These are phyloP conservation scores for Zaprionus bogoriensis DNA, from an alignment of 2,888 invertebrate species.

Conservation along the genomic window DNA sequence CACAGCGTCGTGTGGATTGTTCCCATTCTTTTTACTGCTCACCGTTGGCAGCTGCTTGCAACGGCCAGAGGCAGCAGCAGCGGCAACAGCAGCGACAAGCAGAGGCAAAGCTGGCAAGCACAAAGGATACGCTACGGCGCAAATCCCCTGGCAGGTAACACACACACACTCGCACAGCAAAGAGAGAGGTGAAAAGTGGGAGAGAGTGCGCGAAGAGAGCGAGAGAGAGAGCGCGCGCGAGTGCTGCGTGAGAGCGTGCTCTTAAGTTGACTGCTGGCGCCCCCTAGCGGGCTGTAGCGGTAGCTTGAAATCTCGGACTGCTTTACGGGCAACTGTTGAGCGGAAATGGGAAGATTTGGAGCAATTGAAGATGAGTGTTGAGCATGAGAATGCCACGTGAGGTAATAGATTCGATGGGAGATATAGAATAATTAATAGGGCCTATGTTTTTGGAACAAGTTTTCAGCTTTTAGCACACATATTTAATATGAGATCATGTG, in stretches of 20 bases:
- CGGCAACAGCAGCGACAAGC: conserved; percentile 40
- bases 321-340: conserved; percentile 16
- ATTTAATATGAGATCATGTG: too few relatives aligned
- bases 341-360: background rate
- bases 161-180: conserved; percentile 1
- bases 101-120: conserved; percentile 39
- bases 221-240: background rate
- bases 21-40: conserved; percentile 24
- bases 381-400: too few relatives aligned
- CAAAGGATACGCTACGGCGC: conserved; percentile 31
- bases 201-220: background rate
- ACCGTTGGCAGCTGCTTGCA: conserved; percentile 48
- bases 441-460: too few relatives aligned
- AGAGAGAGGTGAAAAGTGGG: background rate
- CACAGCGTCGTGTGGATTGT: conserved; percentile 63
- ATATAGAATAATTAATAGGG: too few relatives aligned
- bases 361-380: background rate
- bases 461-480: too few relatives aligned
- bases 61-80: conserved; percentile 48
- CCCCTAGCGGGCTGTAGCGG: conserved; percentile 34
- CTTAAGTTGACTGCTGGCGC: conserved; percentile 24
- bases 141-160: conserved; percentile 46
- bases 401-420: background rate
- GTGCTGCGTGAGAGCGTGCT: background rate
- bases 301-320: conserved; percentile 9